A percentile compares a stretch with the other conserved stretches of the same genome.
phyloP scores from a whole-genome alignment of 37 sponge, comb jelly and placozoan genomes.

The Trichoplax adhaerens region DNA sequence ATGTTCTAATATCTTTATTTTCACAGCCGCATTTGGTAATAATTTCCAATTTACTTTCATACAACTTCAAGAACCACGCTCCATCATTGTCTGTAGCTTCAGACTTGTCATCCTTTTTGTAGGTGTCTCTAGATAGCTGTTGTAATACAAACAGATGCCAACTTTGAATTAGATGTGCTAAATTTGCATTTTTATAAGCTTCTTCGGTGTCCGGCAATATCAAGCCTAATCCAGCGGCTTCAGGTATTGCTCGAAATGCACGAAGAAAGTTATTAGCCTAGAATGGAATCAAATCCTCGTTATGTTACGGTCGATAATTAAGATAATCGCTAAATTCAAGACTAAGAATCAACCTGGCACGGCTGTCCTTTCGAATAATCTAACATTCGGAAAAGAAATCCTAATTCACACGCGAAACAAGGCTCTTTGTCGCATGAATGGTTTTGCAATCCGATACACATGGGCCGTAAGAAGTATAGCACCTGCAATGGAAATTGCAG shows the following conservation, averaged over 20 bases:
- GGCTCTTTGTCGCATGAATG: conserved; percentile 57
- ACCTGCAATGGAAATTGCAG: conserved; percentile 17
- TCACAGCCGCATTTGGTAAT: conserved; percentile 43
- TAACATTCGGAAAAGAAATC: conserved; percentile 65
- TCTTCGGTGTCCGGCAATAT: conserved; percentile 38
- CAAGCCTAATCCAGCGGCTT: conserved; percentile 54
- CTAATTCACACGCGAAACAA: conserved; percentile 77
- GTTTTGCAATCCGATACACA: conserved; percentile 31
- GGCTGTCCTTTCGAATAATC: conserved; percentile 34
- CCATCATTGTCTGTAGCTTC: not conserved
- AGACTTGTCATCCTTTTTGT: conserved; percentile 1
- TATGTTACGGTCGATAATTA: no score
- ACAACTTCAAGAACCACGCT: conserved; percentile 23
- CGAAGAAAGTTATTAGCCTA: conserved; percentile 50
- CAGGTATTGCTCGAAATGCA: conserved; percentile 50
- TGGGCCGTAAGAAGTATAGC: conserved; percentile 67
- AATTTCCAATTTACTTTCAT: conserved; percentile 37
- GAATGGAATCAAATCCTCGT: not conserved
- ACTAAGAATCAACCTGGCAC: conserved; percentile 29
- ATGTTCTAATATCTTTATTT: conserved; percentile 21
- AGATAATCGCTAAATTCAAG: no score
- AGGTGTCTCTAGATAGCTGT: conserved; percentile 21
- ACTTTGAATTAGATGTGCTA: conserved; percentile 46
- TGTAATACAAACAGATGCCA: conserved; percentile 69
- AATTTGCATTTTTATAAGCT: conserved; percentile 18